Conservation (phyloP, 2,797 vertebrate genomes). For the Trichosurus vulpecula region DNA sequence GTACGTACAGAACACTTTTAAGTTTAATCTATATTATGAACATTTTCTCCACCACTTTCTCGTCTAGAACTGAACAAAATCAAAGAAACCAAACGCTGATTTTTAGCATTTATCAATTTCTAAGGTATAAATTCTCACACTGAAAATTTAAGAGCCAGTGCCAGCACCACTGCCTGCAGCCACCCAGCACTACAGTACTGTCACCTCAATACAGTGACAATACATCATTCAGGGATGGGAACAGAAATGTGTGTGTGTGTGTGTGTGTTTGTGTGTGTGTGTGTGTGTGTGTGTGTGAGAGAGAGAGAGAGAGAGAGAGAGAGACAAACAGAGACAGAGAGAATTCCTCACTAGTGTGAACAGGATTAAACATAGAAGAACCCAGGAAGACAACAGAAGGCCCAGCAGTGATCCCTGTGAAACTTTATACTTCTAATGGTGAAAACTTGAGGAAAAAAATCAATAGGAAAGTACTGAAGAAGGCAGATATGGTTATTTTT, state of each 20-base stretch:
- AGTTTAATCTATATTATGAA: neutral
- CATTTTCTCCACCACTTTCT: neutral
- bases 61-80: neutral
- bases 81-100: neutral
- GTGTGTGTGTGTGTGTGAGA: too few relatives aligned
- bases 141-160: neutral
- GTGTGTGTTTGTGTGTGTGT: neutral
- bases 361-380: constrained; percentile 3
- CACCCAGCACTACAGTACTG: neutral
- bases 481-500: neutral
- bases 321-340: too few relatives aligned
- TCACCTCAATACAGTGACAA: neutral
- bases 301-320: neutral
- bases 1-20: neutral
- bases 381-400: neutral
- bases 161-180: neutral
- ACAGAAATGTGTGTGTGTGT: neutral
- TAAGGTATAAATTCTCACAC: neutral
- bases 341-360: neutral
- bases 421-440: constrained; percentile 35
- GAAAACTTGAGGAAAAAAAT: constrained; percentile 5
- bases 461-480: neutral
- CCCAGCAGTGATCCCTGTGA: neutral
- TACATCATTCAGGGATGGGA: neutral
- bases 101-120: neutral